These are phyloP conservation scores for Actenoides hombroni DNA, from an alignment of 2,113 vertebrate species.

Conservation along the genomic window DNA sequence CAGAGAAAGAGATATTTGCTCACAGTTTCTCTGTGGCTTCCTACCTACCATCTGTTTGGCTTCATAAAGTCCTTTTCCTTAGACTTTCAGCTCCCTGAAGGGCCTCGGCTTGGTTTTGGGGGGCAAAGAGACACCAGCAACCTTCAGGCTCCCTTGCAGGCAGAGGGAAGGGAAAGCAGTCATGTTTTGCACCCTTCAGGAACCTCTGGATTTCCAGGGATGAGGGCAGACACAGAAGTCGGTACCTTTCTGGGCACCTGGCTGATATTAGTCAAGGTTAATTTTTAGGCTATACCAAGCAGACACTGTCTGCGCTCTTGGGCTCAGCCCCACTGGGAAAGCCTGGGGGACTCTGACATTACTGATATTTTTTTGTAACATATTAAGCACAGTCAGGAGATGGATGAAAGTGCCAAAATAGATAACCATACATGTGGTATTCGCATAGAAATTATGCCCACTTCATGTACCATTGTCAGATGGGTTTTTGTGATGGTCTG, in stretches of 20 bases:
- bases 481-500: not conserved
- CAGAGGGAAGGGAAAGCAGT: not conserved
- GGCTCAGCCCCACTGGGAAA: not conserved
- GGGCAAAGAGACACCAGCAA: not conserved
- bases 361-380: not conserved
- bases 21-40: not conserved
- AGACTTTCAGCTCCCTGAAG: not conserved
- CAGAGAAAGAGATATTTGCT: not conserved
- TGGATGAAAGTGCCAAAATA: not conserved
- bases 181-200: not conserved
- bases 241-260: not conserved
- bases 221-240: not conserved
- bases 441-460: rapidly evolving
- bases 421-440: rapidly evolving
- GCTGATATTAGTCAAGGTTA: not conserved
- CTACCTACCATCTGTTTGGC: not conserved
- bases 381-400: not conserved
- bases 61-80: not conserved
- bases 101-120: not conserved
- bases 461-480: not conserved
- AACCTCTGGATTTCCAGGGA: not conserved
- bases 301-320: not conserved
- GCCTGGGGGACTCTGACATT: not conserved
- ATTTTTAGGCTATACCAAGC: not conserved
- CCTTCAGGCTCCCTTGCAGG: not conserved